phyloP scores from a whole-genome alignment of 2,113 vertebrate species.

The Lepidothrix coronata region DNA sequence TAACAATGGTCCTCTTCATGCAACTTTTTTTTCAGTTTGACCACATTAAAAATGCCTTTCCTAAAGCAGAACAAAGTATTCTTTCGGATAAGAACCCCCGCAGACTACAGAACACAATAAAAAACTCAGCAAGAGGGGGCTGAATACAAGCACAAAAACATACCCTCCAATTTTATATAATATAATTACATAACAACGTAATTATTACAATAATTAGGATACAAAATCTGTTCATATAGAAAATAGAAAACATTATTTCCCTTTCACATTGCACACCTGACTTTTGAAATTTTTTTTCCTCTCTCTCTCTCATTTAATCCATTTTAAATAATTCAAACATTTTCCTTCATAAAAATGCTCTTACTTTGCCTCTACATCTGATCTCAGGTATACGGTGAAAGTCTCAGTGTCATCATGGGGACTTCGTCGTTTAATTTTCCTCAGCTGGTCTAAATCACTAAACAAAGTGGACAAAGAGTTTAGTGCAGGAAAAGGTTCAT shows the following conservation, averaged over 20 bases:
- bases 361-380: conserved; percentile 95
- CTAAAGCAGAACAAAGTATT: neutral
- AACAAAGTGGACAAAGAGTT: neutral
- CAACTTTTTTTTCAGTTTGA: neutral
- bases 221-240: neutral
- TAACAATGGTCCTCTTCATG: neutral
- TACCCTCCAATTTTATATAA: neutral
- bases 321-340: neutral
- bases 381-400: conserved; percentile 94
- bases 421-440: conserved; percentile 91
- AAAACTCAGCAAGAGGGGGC: neutral
- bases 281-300: neutral
- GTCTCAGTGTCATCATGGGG: conserved; percentile 96
- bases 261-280: neutral
- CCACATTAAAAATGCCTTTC: neutral
- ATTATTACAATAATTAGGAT: neutral
- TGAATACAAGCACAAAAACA: neutral
- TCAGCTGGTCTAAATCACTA: conserved; percentile 92
- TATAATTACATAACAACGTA: neutral
- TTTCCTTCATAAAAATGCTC: conserved; percentile 28
- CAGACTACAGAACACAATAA: neutral
- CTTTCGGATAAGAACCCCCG: neutral
- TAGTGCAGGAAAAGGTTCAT: neutral
- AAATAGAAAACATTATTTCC: neutral
- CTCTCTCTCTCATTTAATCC: neutral